Conservation (phyloP, 2,888 invertebrate species). For the Philopedon plagiatum region DNA sequence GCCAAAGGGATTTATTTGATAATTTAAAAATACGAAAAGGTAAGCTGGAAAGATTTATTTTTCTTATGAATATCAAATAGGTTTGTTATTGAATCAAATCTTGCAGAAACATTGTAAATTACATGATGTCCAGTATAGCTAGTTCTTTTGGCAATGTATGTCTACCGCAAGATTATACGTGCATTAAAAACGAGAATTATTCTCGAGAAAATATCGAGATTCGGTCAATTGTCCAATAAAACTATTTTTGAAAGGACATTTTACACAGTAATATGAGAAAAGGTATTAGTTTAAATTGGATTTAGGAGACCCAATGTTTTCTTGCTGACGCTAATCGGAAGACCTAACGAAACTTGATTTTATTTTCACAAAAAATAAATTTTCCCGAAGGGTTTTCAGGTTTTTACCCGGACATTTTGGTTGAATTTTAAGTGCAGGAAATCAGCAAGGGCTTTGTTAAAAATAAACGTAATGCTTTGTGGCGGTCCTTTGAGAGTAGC, state of each 20-base stretch:
- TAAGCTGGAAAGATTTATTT: no score
- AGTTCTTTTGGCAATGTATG: no score
- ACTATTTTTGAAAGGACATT: not conserved
- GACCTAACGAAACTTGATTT: not conserved
- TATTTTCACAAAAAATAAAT: not conserved
- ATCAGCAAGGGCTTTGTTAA: not conserved
- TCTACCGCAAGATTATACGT: no score
- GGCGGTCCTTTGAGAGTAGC: not conserved
- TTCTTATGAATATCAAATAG: no score
- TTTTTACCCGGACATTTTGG: not conserved
- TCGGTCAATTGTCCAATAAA: not conserved
- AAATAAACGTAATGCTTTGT: not conserved
- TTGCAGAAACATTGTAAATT: no score
- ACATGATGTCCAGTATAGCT: no score
- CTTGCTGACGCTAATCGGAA: not conserved
- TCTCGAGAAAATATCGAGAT: not conserved
- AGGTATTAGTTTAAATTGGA: not conserved
- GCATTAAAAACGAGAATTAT: not conserved
- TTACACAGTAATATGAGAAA: not conserved
- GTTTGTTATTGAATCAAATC: no score
- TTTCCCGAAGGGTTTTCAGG: not conserved
- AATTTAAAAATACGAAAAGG: no score
- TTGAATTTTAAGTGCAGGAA: not conserved
- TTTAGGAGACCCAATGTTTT: not conserved
- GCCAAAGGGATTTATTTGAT: no score